These are phyloP conservation scores for Plecturocebus donacophilus DNA, from an alignment of 2,113 vertebrate species.

Conservation along the genomic window DNA sequence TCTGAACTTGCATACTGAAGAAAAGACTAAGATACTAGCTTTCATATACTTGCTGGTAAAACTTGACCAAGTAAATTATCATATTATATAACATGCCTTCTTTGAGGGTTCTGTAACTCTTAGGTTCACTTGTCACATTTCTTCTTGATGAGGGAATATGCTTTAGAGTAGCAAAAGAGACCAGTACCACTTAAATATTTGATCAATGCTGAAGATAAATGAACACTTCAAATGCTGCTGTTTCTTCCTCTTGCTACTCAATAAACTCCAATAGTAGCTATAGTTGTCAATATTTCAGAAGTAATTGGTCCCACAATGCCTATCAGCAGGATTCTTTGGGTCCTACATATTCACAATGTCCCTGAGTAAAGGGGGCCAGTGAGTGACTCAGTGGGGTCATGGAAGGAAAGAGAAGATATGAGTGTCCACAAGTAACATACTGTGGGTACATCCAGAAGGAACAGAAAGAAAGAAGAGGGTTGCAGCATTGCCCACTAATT, in stretches of 20 bases:
- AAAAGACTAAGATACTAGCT: background rate
- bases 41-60: background rate
- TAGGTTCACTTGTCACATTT: background rate
- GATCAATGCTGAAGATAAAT: background rate
- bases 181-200: background rate
- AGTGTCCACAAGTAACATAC: constrained; percentile 89
- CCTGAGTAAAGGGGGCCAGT: constrained; percentile 88
- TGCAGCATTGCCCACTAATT: background rate
- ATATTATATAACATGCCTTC: background rate
- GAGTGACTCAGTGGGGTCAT: constrained; percentile 88
- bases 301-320: constrained; percentile 89
- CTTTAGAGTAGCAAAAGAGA: background rate
- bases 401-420: constrained; percentile 91
- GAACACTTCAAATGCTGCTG: background rate
- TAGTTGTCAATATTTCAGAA: constrained; percentile 93
- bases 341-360: constrained; percentile 91
- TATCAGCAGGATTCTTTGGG: constrained; percentile 91
- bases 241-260: background rate
- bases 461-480: background rate
- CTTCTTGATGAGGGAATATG: background rate
- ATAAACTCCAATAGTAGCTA: background rate
- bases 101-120: background rate
- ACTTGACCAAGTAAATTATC: background rate
- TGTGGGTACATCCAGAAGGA: constrained; percentile 90
- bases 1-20: background rate